Conservation (phyloP, 2,113 vertebrate genomes). For the Lycocorax pyrrhopterus region DNA sequence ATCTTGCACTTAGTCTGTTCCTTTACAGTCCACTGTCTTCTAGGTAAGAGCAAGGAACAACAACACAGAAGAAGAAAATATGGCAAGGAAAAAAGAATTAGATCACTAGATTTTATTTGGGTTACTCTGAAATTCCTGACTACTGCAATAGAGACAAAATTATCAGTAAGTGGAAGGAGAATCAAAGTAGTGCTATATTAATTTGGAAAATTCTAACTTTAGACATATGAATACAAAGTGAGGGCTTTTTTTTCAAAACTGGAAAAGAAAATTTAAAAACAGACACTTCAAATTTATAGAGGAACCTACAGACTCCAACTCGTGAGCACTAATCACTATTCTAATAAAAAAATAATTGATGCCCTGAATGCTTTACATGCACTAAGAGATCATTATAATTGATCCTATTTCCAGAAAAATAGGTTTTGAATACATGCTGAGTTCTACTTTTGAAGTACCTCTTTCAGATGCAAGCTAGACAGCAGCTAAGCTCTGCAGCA, state of each 20-base stretch:
- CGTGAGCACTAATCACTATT: neutral
- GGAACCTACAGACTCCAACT: neutral
- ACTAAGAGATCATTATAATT: neutral
- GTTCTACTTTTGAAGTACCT: neutral
- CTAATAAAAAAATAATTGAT: neutral
- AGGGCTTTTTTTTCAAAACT: neutral
- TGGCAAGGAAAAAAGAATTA: neutral
- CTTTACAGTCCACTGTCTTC: neutral
- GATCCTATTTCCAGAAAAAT: neutral
- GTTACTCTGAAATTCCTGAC: neutral
- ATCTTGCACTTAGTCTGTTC: neutral
- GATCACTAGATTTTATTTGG: neutral
- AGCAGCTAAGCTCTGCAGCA: neutral
- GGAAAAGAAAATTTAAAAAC: neutral
- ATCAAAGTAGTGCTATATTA: neutral
- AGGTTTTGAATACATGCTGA: neutral
- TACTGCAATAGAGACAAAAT: neutral
- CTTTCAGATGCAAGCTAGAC: neutral
- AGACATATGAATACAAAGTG: neutral
- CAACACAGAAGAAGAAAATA: neutral
- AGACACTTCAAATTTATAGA: neutral
- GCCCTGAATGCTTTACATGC: neutral
- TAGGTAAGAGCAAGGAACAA: neutral
- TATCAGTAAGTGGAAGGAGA: neutral
- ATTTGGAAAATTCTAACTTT: neutral